Evolutionary conservation across 1,140 invertebrate species (phyloP).

Genomic region (Drosophila tani): DNA sequence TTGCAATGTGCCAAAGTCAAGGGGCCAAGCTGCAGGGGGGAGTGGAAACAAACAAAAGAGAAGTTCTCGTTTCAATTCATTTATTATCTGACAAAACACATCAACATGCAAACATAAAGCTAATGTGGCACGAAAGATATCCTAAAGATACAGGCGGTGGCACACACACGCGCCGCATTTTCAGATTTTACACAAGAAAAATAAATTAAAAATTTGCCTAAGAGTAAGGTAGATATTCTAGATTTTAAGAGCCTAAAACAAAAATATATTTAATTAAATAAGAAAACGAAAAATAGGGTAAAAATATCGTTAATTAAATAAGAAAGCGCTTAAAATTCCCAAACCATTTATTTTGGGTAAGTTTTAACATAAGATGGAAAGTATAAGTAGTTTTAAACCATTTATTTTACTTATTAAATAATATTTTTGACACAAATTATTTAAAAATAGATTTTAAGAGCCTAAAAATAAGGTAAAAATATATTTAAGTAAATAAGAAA

Average conservation of each 20-base stretch:
- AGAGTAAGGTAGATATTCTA: too few relatives aligned
- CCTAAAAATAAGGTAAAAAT: too few relatives aligned
- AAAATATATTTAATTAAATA: background rate
- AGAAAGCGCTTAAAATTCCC: too few relatives aligned
- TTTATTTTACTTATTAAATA: too few relatives aligned
- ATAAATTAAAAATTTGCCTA: background rate
- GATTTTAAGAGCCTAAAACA: background rate
- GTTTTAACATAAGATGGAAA: too few relatives aligned
- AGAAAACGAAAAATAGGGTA: too few relatives aligned
- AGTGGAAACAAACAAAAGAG: constrained; percentile 37
- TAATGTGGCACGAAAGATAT: constrained; percentile 63
- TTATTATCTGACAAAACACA: constrained; percentile 63
- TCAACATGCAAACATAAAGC: constrained; percentile 57
- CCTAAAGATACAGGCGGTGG: constrained; percentile 38
- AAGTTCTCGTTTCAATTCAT: constrained; percentile 49
- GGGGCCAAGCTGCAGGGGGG: constrained; percentile 7
- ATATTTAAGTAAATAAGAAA: too few relatives aligned
- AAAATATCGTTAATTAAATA: too few relatives aligned
- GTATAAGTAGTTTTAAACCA: too few relatives aligned
- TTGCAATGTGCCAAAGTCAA: constrained; percentile 37
- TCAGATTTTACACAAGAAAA: constrained; percentile 10
- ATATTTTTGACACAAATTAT: too few relatives aligned
- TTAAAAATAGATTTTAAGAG: too few relatives aligned
- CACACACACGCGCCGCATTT: background rate
- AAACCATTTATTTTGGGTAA: too few relatives aligned